Evolutionary conservation across 2,888 invertebrate genomes (phyloP).

Genomic region (Blera fallax): DNA sequence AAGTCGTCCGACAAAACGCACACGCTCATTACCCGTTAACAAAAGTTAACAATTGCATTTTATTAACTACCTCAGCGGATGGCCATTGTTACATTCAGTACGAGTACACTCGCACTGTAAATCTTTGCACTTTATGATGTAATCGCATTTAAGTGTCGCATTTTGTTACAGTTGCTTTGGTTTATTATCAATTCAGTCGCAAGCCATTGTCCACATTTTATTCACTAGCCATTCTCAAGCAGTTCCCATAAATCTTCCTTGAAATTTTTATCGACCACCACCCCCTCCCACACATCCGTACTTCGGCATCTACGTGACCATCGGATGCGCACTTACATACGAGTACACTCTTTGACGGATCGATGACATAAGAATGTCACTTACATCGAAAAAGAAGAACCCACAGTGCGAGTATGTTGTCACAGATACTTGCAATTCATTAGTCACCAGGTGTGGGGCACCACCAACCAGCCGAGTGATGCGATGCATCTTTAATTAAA

Average conservation of each 20-base stretch:
- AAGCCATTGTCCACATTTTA: slow-evolving; percentile 29
- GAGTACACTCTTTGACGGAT: neutral
- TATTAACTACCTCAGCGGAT: neutral
- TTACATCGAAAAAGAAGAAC: slow-evolving; percentile 31
- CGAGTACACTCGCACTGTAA: neutral
- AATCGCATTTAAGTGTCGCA: slow-evolving; percentile 34
- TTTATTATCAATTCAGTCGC: slow-evolving; percentile 22
- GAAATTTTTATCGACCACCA: neutral
- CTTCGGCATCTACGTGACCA: slow-evolving; percentile 23
- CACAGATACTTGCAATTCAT: slow-evolving; percentile 20
- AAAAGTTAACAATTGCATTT: neutral
- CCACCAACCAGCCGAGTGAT: slow-evolving; percentile 3
- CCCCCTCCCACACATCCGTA: no score
- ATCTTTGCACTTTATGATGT: slow-evolving; percentile 49
- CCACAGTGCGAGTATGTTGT: slow-evolving; percentile 1
- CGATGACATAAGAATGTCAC: slow-evolving; percentile 62
- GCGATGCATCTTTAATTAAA: slow-evolving; percentile 34
- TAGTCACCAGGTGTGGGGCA: slow-evolving; percentile 43
- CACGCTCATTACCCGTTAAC: neutral
- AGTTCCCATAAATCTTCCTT: slow-evolving; percentile 22
- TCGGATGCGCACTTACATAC: neutral
- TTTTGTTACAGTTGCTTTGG: slow-evolving; percentile 13
- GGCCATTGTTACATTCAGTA: neutral
- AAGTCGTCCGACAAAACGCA: neutral
- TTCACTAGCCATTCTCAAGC: slow-evolving; percentile 4